Conservation (phyloP, 2,888 invertebrate species). For the Caenorhabditis zanzibari region DNA sequence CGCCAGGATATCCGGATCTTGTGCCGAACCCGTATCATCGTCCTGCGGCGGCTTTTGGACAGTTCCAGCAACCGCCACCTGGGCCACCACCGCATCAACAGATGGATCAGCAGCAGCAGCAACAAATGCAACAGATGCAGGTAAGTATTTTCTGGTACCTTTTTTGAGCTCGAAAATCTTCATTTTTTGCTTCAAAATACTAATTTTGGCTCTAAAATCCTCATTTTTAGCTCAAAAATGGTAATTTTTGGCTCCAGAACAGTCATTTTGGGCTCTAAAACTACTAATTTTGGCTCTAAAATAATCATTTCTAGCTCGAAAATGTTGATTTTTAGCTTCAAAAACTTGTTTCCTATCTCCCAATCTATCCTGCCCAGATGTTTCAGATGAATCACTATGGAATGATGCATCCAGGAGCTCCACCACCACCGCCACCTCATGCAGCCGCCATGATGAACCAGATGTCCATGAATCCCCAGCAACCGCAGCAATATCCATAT, state of each 20-base stretch:
- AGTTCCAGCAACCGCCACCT: conserved; percentile 26
- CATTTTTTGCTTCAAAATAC: neutral
- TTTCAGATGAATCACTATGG: conserved; percentile 39
- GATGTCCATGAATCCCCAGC: conserved; percentile 8
- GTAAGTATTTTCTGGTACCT: neutral
- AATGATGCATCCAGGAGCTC: conserved; percentile 21
- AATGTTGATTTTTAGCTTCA: no score
- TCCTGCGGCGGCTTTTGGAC: neutral
- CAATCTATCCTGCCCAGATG: conserved; percentile 1
- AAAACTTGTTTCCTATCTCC: no score
- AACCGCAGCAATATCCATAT: conserved; percentile 21
- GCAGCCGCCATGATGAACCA: conserved; percentile 23
- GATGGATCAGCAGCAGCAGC: conserved; percentile 23
- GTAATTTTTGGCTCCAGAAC: no score
- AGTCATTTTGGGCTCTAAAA: no score
- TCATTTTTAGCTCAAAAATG: neutral
- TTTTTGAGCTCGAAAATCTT: neutral
- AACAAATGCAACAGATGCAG: conserved; percentile 36
- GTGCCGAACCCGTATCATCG: conserved; percentile 24
- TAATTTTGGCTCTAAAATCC: no score
- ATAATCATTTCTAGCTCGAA: no score
- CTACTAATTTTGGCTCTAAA: no score
- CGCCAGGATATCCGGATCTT: conserved; percentile 14
- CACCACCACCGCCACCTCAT: conserved; percentile 32
- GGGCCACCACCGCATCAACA: conserved; percentile 33